Conservation (phyloP, 1,140 invertebrate genomes). For the Drosophila teissieri region DNA sequence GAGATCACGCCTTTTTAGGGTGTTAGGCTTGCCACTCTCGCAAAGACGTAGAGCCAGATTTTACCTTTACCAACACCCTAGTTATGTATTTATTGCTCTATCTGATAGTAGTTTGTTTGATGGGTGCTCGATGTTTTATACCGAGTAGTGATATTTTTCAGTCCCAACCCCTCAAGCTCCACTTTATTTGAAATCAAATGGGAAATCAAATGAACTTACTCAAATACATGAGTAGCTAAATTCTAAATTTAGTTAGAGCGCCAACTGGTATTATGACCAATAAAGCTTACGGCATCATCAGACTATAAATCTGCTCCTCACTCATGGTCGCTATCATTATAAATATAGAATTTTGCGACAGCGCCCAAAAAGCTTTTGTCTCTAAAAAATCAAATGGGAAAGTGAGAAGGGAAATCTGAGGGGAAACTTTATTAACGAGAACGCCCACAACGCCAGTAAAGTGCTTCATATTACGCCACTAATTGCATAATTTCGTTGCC, state of each 20-base stretch:
- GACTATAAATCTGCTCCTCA: slow-evolving; percentile 32
- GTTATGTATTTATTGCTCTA: too few species aligned
- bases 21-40: too few species aligned
- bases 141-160: too few species aligned
- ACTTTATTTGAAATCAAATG: slow-evolving; percentile 19
- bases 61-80: too few species aligned
- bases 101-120: too few species aligned
- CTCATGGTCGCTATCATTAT: slow-evolving; percentile 36
- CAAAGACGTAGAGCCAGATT: too few species aligned
- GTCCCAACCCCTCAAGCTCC: too few species aligned
- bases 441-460: slow-evolving; percentile 77
- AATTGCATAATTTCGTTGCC: slow-evolving; percentile 81
- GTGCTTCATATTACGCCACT: slow-evolving; percentile 80
- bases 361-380: slow-evolving; percentile 26
- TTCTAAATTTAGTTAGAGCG: slow-evolving; percentile 23
- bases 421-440: slow-evolving; percentile 61
- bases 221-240: slow-evolving; percentile 26
- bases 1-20: too few species aligned
- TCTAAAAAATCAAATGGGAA: neutral
- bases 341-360: neutral
- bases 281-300: slow-evolving; percentile 23
- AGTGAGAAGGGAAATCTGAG: neutral
- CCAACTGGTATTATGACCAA: slow-evolving; percentile 13
- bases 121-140: too few species aligned
- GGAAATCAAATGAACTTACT: slow-evolving; percentile 6